Evolutionary conservation across 2,888 invertebrate genomes (phyloP).

Genomic region (Craniophora ligustri): DNA sequence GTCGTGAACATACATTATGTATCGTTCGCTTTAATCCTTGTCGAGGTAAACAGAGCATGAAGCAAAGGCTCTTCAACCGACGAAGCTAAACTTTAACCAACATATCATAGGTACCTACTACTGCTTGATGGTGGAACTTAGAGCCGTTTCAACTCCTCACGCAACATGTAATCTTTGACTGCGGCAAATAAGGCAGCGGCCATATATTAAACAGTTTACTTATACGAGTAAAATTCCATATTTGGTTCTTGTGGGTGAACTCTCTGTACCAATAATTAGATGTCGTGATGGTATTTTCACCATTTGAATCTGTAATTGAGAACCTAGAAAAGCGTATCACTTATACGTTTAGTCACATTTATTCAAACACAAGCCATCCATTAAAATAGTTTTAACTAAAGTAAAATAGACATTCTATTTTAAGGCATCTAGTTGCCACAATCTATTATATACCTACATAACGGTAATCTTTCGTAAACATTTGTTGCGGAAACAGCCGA

Average conservation of each 20-base stretch:
- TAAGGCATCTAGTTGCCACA: conserved; percentile 15
- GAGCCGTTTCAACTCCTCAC: conserved; percentile 34
- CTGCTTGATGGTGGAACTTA: conserved; percentile 27
- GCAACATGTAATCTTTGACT: conserved; percentile 25
- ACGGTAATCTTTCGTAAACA: conserved; percentile 36
- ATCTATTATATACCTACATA: conserved; percentile 31
- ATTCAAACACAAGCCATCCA: no score
- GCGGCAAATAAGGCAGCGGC: conserved; percentile 10
- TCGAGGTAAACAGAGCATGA: conserved; percentile 34
- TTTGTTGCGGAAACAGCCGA: conserved; percentile 20
- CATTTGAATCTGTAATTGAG: no score
- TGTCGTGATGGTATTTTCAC: no score
- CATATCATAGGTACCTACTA: no score
- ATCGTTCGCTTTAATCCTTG: conserved; percentile 28
- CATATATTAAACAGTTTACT: not conserved
- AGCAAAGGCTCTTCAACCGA: conserved; percentile 30
- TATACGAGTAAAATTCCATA: not conserved
- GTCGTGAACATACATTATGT: conserved; percentile 20
- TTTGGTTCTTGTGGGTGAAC: not conserved
- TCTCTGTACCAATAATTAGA: no score
- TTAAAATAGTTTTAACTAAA: no score
- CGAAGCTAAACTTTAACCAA: conserved; percentile 40
- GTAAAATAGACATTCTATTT: no score
- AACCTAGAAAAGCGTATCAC: no score
- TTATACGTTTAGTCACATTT: no score